These are phyloP conservation scores for Procavia capensis DNA, from an alignment of 2,113 vertebrate species.

Conservation along the genomic window DNA sequence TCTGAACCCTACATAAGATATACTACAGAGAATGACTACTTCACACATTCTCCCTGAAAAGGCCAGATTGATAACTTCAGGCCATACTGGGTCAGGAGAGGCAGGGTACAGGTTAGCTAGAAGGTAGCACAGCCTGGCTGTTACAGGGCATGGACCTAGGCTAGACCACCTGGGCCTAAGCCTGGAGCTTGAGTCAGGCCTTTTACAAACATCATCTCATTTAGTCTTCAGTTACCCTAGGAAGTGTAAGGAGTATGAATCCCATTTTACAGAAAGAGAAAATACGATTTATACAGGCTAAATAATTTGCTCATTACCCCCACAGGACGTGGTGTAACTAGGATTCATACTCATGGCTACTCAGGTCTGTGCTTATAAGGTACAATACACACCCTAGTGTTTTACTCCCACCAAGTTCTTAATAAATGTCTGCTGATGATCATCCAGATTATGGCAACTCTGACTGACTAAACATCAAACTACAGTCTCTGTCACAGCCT, in stretches of 20 bases:
- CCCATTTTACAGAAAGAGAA: neutral
- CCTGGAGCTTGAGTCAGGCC: neutral
- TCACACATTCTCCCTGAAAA: neutral
- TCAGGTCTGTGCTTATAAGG: neutral
- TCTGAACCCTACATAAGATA: neutral
- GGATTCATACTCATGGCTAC: neutral
- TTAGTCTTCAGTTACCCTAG: neutral
- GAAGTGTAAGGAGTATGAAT: neutral
- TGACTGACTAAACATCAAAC: neutral
- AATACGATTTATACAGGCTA: neutral
- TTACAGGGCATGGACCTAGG: neutral
- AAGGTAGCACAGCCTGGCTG: neutral
- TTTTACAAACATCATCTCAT: slow-evolving; percentile 2
- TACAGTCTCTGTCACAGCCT: neutral
- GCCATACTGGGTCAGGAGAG: neutral
- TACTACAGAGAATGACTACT: neutral
- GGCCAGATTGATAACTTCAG: neutral
- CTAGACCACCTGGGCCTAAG: neutral
- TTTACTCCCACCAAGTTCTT: neutral
- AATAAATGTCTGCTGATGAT: slow-evolving; percentile 29
- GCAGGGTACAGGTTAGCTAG: neutral
- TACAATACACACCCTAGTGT: neutral
- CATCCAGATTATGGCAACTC: slow-evolving; percentile 16
- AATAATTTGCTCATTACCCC: neutral
- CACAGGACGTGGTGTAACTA: neutral